Evolutionary conservation across 1,140 invertebrate genomes (phyloP).

Genomic region (Formica selysi): DNA sequence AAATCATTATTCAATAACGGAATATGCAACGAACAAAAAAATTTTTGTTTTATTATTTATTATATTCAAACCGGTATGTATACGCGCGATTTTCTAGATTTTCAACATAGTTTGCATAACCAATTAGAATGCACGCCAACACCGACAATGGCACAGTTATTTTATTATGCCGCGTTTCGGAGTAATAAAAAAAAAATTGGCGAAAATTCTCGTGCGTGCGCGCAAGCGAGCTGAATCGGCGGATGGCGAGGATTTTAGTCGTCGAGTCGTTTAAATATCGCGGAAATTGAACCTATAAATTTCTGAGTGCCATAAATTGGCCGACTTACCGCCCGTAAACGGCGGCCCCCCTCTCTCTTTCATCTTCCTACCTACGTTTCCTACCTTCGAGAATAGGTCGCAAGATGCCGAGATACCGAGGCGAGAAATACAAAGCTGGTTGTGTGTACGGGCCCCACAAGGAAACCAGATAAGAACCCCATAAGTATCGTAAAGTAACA

Average conservation of each 20-base stretch:
- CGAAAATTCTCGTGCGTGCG: not conserved
- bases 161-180: not conserved
- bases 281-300: conserved; percentile 86
- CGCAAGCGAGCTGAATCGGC: conserved; percentile 12
- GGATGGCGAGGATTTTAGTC: conserved; percentile 50
- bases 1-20: not conserved
- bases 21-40: not conserved
- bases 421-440: conserved; percentile 5
- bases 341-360: conserved; percentile 43
- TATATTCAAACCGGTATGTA: not conserved
- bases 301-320: conserved; percentile 81
- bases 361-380: conserved; percentile 41
- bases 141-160: not conserved
- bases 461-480: conserved; percentile 14
- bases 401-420: conserved; percentile 18
- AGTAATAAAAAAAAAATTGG: conserved; percentile 37
- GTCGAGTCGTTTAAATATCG: conserved; percentile 79
- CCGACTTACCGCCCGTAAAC: conserved; percentile 73
- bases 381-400: conserved; percentile 38
- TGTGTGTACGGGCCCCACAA: not conserved
- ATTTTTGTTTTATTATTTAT: not conserved
- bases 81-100: not conserved
- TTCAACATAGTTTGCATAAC: not conserved
- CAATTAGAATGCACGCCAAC: not conserved
- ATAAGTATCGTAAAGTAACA: conserved; percentile 56